Conservation (phyloP, 2,113 vertebrate genomes). For the Pachypanchax playfairii region DNA sequence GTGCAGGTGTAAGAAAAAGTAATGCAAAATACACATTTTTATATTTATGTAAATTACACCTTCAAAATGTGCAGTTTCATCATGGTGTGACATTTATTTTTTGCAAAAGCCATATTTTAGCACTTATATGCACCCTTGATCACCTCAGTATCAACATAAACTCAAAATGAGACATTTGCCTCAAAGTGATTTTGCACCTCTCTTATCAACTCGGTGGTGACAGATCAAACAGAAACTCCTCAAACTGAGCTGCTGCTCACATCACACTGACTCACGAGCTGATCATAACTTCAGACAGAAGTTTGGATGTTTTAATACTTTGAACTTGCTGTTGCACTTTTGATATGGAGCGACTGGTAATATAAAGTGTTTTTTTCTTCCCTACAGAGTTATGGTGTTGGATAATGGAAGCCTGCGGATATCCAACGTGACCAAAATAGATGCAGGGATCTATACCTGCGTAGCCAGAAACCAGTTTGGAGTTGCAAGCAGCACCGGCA, state of each 20-base stretch:
- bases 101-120: background rate
- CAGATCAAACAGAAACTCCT: slow-evolving; percentile 43
- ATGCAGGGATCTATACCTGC: slow-evolving; percentile 92
- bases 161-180: slow-evolving; percentile 2
- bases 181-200: slow-evolving; percentile 1
- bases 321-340: slow-evolving; percentile 7
- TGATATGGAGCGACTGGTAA: background rate
- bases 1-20: background rate
- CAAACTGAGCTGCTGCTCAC: slow-evolving; percentile 17
- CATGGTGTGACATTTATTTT: background rate
- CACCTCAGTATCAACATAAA: background rate
- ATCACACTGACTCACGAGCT: slow-evolving; percentile 25
- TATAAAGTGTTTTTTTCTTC: slow-evolving; percentile 5
- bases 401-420: slow-evolving; percentile 93
- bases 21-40: background rate
- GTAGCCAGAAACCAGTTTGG: slow-evolving; percentile 93
- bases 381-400: slow-evolving; percentile 84
- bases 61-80: background rate
- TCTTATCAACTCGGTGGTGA: slow-evolving; percentile 22
- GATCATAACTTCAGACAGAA: slow-evolving; percentile 40
- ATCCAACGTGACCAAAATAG: slow-evolving; percentile 88
- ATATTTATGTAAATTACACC: too few species aligned
- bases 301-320: slow-evolving; percentile 38
- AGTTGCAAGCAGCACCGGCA: slow-evolving; percentile 90
- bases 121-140: background rate